Evolutionary conservation across 1,140 invertebrate genomes (phyloP).

Genomic region (Scylla paramamosain): DNA sequence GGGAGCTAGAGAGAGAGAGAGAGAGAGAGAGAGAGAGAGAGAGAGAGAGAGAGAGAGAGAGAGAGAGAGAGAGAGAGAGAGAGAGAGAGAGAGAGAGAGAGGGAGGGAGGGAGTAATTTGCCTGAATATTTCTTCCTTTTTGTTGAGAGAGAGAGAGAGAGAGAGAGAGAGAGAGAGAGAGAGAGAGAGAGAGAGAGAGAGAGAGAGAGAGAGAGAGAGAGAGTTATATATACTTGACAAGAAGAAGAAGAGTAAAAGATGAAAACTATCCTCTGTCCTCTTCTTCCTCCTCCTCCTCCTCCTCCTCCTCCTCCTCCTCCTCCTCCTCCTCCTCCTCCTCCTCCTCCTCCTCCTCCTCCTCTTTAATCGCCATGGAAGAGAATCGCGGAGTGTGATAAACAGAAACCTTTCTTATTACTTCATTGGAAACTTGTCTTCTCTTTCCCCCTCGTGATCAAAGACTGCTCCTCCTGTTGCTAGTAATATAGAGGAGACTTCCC

Average conservation of each 20-base stretch:
- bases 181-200: not conserved
- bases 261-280: not conserved
- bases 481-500: not conserved
- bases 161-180: not conserved
- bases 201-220: not conserved
- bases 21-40: not conserved
- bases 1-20: not conserved
- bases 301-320: slow-evolving; percentile 6
- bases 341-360: not conserved
- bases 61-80: not conserved
- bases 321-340: slow-evolving; percentile 37
- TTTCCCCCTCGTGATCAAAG: not conserved
- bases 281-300: not conserved
- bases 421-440: slow-evolving; percentile 37
- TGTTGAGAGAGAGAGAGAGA: too few species aligned
- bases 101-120: slow-evolving; percentile 50
- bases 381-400: slow-evolving; percentile 1
- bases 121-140: slow-evolving; percentile 56
- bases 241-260: not conserved
- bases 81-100: not conserved
- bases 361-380: not conserved
- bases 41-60: not conserved
- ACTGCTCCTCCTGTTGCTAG: not conserved
- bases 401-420: slow-evolving; percentile 37
- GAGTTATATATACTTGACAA: slow-evolving; percentile 16